Evolutionary conservation across 2,113 vertebrate species (phyloP), one percentile per base, ranked within the genome.

Genomic region (Paramormyrops kingsleyae): DNA sequence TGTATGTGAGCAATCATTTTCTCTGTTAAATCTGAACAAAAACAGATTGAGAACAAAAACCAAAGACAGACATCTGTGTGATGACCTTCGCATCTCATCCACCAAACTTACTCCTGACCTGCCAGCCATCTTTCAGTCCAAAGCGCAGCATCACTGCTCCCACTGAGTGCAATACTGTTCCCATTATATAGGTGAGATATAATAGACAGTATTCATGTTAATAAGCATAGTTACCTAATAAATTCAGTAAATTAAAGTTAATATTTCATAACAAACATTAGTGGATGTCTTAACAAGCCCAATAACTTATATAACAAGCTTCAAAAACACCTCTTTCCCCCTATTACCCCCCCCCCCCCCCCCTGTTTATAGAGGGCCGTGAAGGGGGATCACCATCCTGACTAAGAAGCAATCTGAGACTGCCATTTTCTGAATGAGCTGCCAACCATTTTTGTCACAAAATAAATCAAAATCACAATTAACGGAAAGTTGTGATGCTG

Each of bases 131-230:
- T 74, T 90, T 90, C 83, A 88, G 47, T 90, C 90, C 89, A 92
- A 91, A 91, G 89, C 0, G 4, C 91, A 91, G 77, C 90, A 87
- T 91, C 88, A 92, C 84, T 90, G 74, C 84, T 92, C 91, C 89
- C 85, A 91, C n/a, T 90, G n/a, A 92, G 89, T 31, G 89, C 59
- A 88, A 80, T 19, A 13, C 62, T 89, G 59, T 88, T 88, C 89
- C 49, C 42, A 24, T 27, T 12, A 50, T n/a, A n/a, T 49, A 47
- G 8, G 3, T 9, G 56, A 89, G 74, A 77, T 89, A 77, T 90
- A 46, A 39, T 19, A 86, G 44, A 88, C 15, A 59, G n/a, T 87
- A 42, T 8, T 85, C 83, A 87, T 88, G 83, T 87, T 83, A 31
- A 50, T 12, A 87, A 88, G 53, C 80, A 4, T 2, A 83, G 56